phyloP scores from a whole-genome alignment of 2,797 vertebrate genomes.

The Hippocampus kuda region DNA sequence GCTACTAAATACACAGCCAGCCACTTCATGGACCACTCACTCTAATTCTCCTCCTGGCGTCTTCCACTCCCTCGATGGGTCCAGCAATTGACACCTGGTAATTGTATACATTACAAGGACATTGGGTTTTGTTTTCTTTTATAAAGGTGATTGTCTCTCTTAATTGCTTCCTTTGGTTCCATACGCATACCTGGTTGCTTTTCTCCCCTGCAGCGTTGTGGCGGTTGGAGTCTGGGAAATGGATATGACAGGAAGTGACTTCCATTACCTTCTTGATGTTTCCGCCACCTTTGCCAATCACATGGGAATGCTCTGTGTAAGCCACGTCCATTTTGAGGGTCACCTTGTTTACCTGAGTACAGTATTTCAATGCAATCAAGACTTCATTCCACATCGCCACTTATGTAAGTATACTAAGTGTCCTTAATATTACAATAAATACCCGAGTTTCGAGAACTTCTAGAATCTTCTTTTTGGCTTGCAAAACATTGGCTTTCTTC shows the following conservation, averaged over 20 bases:
- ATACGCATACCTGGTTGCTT: slow-evolving; percentile 69
- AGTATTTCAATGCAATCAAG: background rate
- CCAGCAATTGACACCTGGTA: slow-evolving; percentile 73
- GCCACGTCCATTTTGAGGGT: slow-evolving; percentile 77
- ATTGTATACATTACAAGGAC: slow-evolving; percentile 3
- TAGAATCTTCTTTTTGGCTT: slow-evolving; percentile 71
- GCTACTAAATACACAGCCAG: background rate
- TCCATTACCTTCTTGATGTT: slow-evolving; percentile 81
- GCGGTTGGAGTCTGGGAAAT: slow-evolving; percentile 76
- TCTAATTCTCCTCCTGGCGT: slow-evolving; percentile 68
- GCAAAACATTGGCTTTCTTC: slow-evolving; percentile 56
- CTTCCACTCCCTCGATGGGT: slow-evolving; percentile 68
- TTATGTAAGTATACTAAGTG: too few species aligned
- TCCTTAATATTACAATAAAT: background rate
- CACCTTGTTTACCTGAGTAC: slow-evolving; percentile 71
- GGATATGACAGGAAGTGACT: slow-evolving; percentile 73
- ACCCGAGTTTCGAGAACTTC: slow-evolving; percentile 73
- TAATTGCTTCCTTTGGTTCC: background rate
- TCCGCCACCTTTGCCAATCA: slow-evolving; percentile 74
- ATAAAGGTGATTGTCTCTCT: background rate
- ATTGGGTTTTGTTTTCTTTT: background rate
- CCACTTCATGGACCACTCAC: slow-evolving; percentile 47
- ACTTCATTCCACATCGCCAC: background rate
- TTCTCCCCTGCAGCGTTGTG: slow-evolving; percentile 67
- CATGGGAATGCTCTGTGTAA: slow-evolving; percentile 74